Evolutionary conservation across 2,888 invertebrate genomes (phyloP), one percentile per base, ranked within the genome.

Genomic region (Calameuta idolon): DNA sequence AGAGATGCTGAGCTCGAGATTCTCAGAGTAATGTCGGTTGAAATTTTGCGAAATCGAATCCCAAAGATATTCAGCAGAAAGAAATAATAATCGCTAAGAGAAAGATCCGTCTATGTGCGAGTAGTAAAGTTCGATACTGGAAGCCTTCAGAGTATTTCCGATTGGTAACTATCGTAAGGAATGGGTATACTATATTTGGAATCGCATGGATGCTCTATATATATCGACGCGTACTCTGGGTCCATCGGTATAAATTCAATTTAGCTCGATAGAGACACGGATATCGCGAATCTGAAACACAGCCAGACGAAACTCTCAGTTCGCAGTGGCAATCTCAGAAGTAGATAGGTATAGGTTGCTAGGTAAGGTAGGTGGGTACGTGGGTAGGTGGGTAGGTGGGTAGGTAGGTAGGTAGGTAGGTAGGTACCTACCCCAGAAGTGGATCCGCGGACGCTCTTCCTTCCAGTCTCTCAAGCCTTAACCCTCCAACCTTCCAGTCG

Each of bases 291-390:
- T 77, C 77, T 75, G 69, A 75, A 75, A 75, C 75, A 75, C 34
- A 55, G 55, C 23, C 69, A 75, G 77, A 35, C 74, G 77, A 77
- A 77, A 69, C 69, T 77, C 77, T 75, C 40, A 75, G 75, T 75
- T 77, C 74, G 79, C 76, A 55, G 69, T 71, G 75, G 79, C 75
- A 77, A 79, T 82, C 77, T 79, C 76, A 55, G 76, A n/a, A 77
- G 75, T 79, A 77, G 79, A 80, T 71, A 77, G 80, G 78, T 79
- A 81, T 75, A 69, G 69, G 73, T 69, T 78, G 5, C 9, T 55
- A 23, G 55, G 23, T 55, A 55, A 55, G 55, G 23, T 55, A 55
- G 40, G 23, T 55, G 23, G 40, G 40, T 55, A 37, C 12, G 11
- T 35, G 9, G 34, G 34, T 34, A 34, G 34, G 34, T 34, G 3